Evolutionary conservation across 2,797 vertebrate species (phyloP).

Genomic region (Esox lucius): DNA sequence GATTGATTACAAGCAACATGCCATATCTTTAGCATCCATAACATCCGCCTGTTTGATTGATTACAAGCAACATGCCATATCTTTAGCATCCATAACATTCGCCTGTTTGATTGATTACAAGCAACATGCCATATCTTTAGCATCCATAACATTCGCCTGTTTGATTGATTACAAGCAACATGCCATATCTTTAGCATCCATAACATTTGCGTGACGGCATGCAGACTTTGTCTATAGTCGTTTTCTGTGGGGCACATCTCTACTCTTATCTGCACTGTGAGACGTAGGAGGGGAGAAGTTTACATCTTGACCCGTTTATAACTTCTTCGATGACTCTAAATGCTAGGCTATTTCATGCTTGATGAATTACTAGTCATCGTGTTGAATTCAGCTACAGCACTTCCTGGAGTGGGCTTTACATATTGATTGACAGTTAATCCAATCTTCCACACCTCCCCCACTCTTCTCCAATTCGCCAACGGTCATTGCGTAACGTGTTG

Average conservation of each 20-base stretch:
- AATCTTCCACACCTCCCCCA: slow-evolving; percentile 20
- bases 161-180: slow-evolving; percentile 8
- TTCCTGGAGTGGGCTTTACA: slow-evolving; percentile 39
- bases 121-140: slow-evolving; percentile 14
- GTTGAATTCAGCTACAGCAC: slow-evolving; percentile 55
- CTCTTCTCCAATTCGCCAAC: slow-evolving; percentile 7
- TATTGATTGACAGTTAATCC: slow-evolving; percentile 71
- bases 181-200: slow-evolving; percentile 8
- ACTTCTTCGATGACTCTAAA: slow-evolving; percentile 70
- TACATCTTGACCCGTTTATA: slow-evolving; percentile 75
- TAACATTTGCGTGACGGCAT: slow-evolving; percentile 3
- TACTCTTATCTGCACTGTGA: slow-evolving; percentile 36
- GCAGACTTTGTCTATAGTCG: slow-evolving; percentile 9
- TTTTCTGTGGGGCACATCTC: slow-evolving; percentile 29
- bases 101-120: slow-evolving; percentile 1
- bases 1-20: too few relatives aligned
- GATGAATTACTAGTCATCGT: slow-evolving; percentile 74
- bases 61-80: too few relatives aligned
- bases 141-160: slow-evolving; percentile 28
- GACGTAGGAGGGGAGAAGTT: slow-evolving; percentile 37
- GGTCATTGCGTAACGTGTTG: slow-evolving; percentile 28
- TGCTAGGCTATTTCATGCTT: slow-evolving; percentile 80
- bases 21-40: too few relatives aligned
- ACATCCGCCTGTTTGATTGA: too few relatives aligned
- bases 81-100: too few relatives aligned